Evolutionary conservation across 1,140 invertebrate species (phyloP).

Genomic region (Temnothorax longispinosus): DNA sequence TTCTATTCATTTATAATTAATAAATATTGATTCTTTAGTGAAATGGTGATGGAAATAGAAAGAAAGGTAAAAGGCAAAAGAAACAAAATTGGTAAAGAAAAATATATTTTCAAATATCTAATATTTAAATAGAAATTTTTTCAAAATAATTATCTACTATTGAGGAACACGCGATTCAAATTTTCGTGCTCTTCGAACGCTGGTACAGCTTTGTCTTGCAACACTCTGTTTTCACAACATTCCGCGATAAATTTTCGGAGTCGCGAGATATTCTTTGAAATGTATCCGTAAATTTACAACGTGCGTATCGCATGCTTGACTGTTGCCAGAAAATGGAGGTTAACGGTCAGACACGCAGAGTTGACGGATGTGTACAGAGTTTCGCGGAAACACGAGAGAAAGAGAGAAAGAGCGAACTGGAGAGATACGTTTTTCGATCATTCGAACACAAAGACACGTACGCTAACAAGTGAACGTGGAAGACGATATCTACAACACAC

Average conservation of each 20-base stretch:
- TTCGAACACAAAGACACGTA: neutral
- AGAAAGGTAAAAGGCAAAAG: neutral
- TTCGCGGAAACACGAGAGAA: constrained; percentile 3
- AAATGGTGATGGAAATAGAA: neutral
- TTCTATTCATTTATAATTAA: constrained; percentile 4
- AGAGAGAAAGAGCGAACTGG: neutral
- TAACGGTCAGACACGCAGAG: constrained; percentile 31
- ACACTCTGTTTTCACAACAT: neutral
- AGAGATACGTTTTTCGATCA: neutral
- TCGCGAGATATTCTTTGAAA: constrained; percentile 8
- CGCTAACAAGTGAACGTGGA: neutral
- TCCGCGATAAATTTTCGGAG: neutral
- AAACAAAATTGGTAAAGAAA: neutral
- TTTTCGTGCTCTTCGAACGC: neutral
- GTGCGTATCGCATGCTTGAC: neutral
- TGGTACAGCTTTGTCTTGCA: neutral
- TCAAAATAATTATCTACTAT: neutral
- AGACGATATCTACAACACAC: neutral
- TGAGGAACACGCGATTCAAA: neutral
- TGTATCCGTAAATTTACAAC: constrained; percentile 10
- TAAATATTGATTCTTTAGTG: neutral
- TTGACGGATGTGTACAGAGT: neutral
- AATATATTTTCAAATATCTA: neutral
- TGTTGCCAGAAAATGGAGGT: constrained; percentile 58
- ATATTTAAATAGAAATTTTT: neutral